Evolutionary conservation across 2,888 invertebrate species (phyloP), one percentile per base, ranked within the genome.

Genomic region (Acleris literana): DNA sequence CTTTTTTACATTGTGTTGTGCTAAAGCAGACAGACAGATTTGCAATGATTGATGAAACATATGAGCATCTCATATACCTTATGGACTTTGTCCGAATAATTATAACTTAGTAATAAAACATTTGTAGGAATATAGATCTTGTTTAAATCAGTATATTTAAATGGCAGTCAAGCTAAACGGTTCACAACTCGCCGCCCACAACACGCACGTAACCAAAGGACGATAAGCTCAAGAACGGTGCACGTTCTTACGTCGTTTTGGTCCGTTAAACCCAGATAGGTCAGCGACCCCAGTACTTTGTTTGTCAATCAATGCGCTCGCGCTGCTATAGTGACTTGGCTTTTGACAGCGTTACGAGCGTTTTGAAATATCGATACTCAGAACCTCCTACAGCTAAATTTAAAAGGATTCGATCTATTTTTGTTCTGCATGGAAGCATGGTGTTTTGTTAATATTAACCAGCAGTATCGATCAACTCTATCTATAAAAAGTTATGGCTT

Each of bases 251-350:
- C 18, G 56, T n/a, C 55, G 43, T 60, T 60, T n/a, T 9, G 25
- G n/a, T 43, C 49, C 54, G 43, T 6, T 18, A 13, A 59, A 4
- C 11, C 44, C 25, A 46, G 57, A 60, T 49, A 43, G 64, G 55
- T 65, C 64, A 54, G 13, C 33, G 64, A 65, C 55, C 60, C 43
- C n/a, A 11, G 44, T 57, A 46, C 57, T 57, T 44, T 57, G 64
- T 55, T 54, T 64, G 64, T 65, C 64, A 65, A 65, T 65, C 64
- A 55, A 60, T 64, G 64, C 48, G 39, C 16, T 49, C 59, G 64
- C 48, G 39, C 16, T 43, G 39, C 55, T n/a, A 33, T 55, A 18
- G 48, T 59, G 54, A 49, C 52, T 56, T 43, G n/a, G 46, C 18
- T 54, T 55, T 59, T 64, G 59, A 64, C 64, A 53, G 59, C 25